Conservation (phyloP, 2,113 vertebrate species). For the Anguilla japonica region DNA sequence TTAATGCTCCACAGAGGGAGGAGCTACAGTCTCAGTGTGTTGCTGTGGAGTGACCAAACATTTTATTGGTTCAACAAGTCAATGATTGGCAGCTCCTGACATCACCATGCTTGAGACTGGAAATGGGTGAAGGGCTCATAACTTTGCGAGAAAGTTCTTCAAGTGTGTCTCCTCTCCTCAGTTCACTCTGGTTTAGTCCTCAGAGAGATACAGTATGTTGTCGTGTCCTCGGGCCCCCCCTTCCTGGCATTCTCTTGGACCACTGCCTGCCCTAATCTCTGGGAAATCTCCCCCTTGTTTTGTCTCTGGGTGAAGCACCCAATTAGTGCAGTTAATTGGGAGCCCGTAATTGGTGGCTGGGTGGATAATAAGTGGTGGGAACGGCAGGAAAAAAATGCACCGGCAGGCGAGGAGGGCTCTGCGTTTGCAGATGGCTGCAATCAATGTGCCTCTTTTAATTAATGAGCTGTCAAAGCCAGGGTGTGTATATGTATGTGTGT, state of each 20-base stretch:
- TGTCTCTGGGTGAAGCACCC: slow-evolving; percentile 11
- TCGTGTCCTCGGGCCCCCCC: not conserved
- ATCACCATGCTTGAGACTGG: not conserved
- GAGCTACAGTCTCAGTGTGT: no score
- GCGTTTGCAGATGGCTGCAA: slow-evolving; percentile 6
- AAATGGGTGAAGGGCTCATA: not conserved
- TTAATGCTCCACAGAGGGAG: no score
- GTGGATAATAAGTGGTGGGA: not conserved
- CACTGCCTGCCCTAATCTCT: slow-evolving; percentile 1
- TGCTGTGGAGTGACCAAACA: no score
- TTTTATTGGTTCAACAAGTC: no score
- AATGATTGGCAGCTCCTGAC: not conserved
- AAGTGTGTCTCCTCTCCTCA: not conserved
- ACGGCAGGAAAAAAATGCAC: not conserved
- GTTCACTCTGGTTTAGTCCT: not conserved
- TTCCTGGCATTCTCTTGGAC: not conserved
- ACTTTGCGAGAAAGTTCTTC: not conserved
- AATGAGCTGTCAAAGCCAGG: slow-evolving; percentile 11
- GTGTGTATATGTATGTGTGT: slow-evolving; percentile 6
- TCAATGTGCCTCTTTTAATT: slow-evolving; percentile 22
- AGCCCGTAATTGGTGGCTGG: slow-evolving; percentile 16
- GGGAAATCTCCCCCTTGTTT: not conserved
- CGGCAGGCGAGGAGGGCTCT: not conserved
- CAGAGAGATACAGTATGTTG: not conserved
- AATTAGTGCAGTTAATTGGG: slow-evolving; percentile 19